Evolutionary conservation across 2,113 vertebrate genomes (phyloP), one percentile per base, ranked within the genome.

Genomic region (Madoqua kirkii): DNA sequence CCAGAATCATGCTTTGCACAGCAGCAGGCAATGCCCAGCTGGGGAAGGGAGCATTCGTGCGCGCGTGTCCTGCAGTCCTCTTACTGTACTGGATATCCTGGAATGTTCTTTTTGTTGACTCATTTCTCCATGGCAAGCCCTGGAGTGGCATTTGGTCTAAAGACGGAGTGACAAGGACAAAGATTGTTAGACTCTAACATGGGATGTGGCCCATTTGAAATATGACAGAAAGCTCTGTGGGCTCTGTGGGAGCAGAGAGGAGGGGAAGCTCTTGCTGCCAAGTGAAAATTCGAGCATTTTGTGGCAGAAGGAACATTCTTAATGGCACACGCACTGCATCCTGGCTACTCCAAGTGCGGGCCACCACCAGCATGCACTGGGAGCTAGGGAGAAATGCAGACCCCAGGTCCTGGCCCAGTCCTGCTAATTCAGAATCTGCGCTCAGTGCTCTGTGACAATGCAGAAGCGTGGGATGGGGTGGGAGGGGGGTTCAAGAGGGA

Each of bases 251-350:
- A 50, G 54, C 40, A 29, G 12, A 33, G 9, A 33, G 27, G 0
- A 36, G 27, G 33, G 59, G 8, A 19, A 48, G 27, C 15, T 89
- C 33, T 27, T 4, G 54, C 67, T 84, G 33, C 74, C n/a, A 19
- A 48, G 33, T 12, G 43, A 76, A 71, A 62, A 36, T 25, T 5
- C 11, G 21, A 50, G 90, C 5, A 3, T 29, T 36, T 60, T 3
- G 15, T 13, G 45, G 45, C 13, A 11, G 81, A 79, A 59, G 57
- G 13, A 36, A 10, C 12, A 1, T 50, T 29, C 40, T n/a, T 29
- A n/a, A 40, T 6, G 57, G 40, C 15, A 21, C 19, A 0, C 0
- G 3, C 1, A 19, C 78, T 5, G 0, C n/a, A 15, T 55, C 50
- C 89, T 82, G 83, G 31, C 15, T 57, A 71, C 33, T 64, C 45